phyloP scores from a whole-genome alignment of 2,797 vertebrate genomes.

The Clarias pachynema region DNA sequence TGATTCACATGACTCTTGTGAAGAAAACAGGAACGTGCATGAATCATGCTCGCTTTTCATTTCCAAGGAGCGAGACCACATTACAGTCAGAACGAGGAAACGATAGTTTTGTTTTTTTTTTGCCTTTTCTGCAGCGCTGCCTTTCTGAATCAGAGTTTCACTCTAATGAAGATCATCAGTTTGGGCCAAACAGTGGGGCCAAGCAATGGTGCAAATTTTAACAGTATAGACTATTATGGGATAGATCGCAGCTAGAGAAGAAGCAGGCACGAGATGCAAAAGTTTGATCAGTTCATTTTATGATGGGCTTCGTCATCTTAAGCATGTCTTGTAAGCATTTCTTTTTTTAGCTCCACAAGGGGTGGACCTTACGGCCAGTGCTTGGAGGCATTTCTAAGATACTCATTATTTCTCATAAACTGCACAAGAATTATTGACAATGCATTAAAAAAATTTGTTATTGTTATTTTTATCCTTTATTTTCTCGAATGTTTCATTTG shows the following conservation, averaged over 20 bases:
- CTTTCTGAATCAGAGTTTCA: background rate
- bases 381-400: too few relatives aligned
- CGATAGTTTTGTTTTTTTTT: background rate
- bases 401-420: too few relatives aligned
- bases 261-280: background rate
- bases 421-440: too few relatives aligned
- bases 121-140: background rate
- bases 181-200: background rate
- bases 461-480: too few relatives aligned
- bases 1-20: background rate
- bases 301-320: background rate
- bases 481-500: too few relatives aligned
- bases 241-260: background rate
- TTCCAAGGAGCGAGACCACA: background rate
- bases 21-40: constrained; percentile 12
- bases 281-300: background rate
- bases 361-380: too few relatives aligned
- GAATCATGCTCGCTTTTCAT: background rate
- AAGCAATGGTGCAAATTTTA: background rate
- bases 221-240: background rate
- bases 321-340: background rate
- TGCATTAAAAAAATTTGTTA: too few relatives aligned
- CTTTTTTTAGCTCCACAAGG: too few relatives aligned
- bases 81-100: background rate
- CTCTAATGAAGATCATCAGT: background rate